Base-by-base conservation (phyloP, 2,113 vertebrate species). In the Thunnus thynnus region DNA sequence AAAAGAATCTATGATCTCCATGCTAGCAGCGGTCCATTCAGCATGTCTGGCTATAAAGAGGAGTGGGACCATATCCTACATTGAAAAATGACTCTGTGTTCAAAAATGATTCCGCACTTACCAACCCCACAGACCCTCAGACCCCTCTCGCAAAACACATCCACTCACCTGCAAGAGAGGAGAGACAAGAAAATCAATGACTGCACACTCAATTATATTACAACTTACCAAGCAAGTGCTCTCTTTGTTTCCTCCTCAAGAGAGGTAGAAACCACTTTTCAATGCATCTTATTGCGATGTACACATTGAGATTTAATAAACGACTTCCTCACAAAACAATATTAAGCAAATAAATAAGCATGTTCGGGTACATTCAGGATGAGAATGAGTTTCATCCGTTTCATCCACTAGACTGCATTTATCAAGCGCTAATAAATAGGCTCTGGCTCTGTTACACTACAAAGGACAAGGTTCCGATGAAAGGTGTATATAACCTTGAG, bases 111-210 rank as follows among this genome's bases (percentile, higher is more conserved):
- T 93, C 82, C 47, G 69, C 88, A 87, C 91, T 90, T 78, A 91
- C 91, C 89, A 68, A 69, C 85, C 89, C 85, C 87, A 62, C 76
- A 79, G 72, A 78, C 87, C 83, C 86, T 69, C 30, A 48, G 78
- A 91, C 82, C 90, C 91, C 84, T 86, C 4, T 12, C 84, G 73
- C 80, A 90, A 89, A 92, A 93, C 89, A 90, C 82, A 86, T 87
- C 83, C 93, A 94, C 93, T 95, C 94, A 94, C 94, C 93, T 94
- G 89, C 79, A 88, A 87, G 87, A 94, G 87, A 83, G 74, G 78
- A 90, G 80, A 91, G 88, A 91, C 84, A 92, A 87, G 85, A 89
- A 94, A 93, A 94, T 95, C 93, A 94, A 91, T 93, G 87, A 78
- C 64, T 36, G 72, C 76, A 72, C 91, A 90, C 76, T 91, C 89